Conservation (phyloP, 2,888 invertebrate genomes). For the Sesia apiformis region DNA sequence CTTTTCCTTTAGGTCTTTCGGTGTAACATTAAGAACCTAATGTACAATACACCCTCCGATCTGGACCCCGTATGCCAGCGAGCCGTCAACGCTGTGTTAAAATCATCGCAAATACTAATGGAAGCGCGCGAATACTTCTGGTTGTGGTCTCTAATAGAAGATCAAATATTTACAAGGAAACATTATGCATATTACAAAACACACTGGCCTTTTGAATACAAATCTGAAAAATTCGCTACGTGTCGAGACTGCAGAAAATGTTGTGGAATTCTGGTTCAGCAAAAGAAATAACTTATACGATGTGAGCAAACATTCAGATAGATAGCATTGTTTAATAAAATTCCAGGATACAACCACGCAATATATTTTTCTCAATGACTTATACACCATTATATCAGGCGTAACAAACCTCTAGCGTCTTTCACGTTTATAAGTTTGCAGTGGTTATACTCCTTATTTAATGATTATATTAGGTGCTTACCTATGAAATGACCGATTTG, state of each 20-base stretch:
- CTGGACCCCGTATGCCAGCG: constrained; percentile 39
- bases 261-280: constrained; percentile 16
- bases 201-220: constrained; percentile 26
- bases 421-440: too few relatives aligned
- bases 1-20: constrained; percentile 39
- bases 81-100: constrained; percentile 40
- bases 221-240: constrained; percentile 12
- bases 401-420: too few relatives aligned
- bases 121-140: constrained; percentile 40
- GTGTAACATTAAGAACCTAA: constrained; percentile 48
- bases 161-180: constrained; percentile 30
- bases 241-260: constrained; percentile 24
- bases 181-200: constrained; percentile 27
- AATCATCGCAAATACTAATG: constrained; percentile 27
- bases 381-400: too few relatives aligned
- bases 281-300: too few relatives aligned
- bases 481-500: too few relatives aligned
- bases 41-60: constrained; percentile 34
- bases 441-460: too few relatives aligned
- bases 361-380: too few relatives aligned
- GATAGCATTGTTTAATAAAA: too few relatives aligned
- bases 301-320: too few relatives aligned
- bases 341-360: too few relatives aligned
- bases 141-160: constrained; percentile 34
- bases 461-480: too few relatives aligned